Evolutionary conservation across 1,140 invertebrate genomes (phyloP), one percentile per base, ranked within the genome.

Genomic region (Solen grandis): DNA sequence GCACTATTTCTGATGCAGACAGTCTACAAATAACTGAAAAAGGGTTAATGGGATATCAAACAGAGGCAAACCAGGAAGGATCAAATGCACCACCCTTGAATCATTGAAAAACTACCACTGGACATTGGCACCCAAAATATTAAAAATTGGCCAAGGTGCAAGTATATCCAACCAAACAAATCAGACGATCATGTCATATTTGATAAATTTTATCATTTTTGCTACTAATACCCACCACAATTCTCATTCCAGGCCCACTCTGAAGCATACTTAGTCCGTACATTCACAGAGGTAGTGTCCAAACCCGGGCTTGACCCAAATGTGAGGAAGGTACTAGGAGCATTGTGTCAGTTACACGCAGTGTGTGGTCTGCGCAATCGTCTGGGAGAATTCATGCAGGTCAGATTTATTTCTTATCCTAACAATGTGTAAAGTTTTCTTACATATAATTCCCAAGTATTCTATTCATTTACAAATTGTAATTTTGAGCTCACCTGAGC

Each of bases 331-430:
- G 73, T 66, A 2, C 35, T 76, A 1, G 29, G 33, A 19, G 46
- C 62, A 35, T 33, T 76, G 19, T 65, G 59, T 13, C 41, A 55
- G 41, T 50, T 76, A 0, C 62, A 62, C 31, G 73, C 73, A 55
- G 60, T 76, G 1, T 36, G 50, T 55, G 59, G 59, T 10, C 60
- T 76, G 5, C 35, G 50, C 5, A 29, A 76, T 10, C 60, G 41
- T 14, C 27, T 65, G 8, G 73, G 62, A 27, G 59, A 76, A 4
- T 76, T 76, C 25, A 8, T 76, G n/a, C 73, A 65, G 73, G 73
- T 76, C 22, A n/a, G 55, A 19, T 66, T 13, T 69, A 4, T 25
- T 3, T 38, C n/a, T n/a, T n/a, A n/a, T n/a, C n/a, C n/a, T n/a
- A n/a, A n/a, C n/a, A n/a, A n/a, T n/a, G n/a, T n/a, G n/a, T n/a